phyloP scores from a whole-genome alignment of 1,140 invertebrate genomes.

The Pogonognathellus flavescens region DNA sequence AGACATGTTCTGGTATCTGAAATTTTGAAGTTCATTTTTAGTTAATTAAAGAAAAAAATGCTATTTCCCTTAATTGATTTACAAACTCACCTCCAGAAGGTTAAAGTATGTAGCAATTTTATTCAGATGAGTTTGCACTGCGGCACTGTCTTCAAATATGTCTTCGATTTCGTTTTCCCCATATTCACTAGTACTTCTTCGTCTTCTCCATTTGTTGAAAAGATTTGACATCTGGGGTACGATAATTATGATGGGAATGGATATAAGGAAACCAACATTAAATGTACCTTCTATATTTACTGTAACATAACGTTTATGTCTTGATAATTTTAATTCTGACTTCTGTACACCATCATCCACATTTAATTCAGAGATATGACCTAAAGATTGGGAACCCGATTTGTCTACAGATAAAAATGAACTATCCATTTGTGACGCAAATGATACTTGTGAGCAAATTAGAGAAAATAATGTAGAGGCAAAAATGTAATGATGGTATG shows the following conservation, averaged over 20 bases:
- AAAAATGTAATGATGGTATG: too few relatives aligned
- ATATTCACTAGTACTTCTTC: constrained; percentile 26
- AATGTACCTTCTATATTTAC: constrained; percentile 61
- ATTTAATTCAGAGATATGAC: not conserved
- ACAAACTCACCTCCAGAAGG: constrained; percentile 60
- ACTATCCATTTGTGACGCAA: not conserved
- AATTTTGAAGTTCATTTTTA: not conserved
- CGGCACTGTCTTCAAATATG: constrained; percentile 54
- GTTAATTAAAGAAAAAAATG: not conserved
- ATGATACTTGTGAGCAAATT: too few relatives aligned
- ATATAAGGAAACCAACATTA: constrained; percentile 62
- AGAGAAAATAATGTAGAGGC: too few relatives aligned
- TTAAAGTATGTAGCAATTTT: constrained; percentile 63
- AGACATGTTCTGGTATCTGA: constrained; percentile 67
- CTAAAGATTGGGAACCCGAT: not conserved
- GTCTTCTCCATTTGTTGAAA: constrained; percentile 58
- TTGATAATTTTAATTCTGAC: not conserved
- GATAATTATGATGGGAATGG: constrained; percentile 62
- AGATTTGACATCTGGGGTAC: constrained; percentile 64
- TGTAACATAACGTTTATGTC: constrained; percentile 62
- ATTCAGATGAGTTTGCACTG: constrained; percentile 58
- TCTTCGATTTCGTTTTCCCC: not conserved
- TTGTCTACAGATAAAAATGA: not conserved
- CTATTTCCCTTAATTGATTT: too few relatives aligned
- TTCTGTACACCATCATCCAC: too few relatives aligned